Evolutionary conservation across 2,888 invertebrate species (phyloP), one percentile per base, ranked within the genome.

Genomic region (Folsomia manolachei): DNA sequence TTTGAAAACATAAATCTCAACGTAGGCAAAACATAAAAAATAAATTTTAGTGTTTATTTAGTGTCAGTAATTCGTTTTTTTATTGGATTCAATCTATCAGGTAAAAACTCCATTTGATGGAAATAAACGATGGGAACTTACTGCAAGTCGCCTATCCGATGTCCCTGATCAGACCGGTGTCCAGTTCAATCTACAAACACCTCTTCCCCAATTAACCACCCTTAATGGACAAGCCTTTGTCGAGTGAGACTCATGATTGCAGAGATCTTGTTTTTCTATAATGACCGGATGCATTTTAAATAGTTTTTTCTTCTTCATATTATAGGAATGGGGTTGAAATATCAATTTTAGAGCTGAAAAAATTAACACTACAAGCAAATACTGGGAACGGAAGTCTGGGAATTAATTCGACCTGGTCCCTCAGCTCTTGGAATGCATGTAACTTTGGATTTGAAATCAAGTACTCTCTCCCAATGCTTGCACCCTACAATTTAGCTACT

Each of bases 361-460:
- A 71, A 56, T 70, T 74, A 61, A 66, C 70, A 69, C 9, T 81
- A 53, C 72, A 56, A 39, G 76, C 73, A 18, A 69, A 75, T 25
- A 39, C 7, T 39, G 39, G 39, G 4, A 14, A 14, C 4, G 39
- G 39, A 21, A 72, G 74, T n/a, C 62, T 78, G 19, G 51, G 72
- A 9, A 65, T 71, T n/a, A 72, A 75, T 56, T 71, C 76, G 11
- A 75, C 75, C 1, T 80, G 79, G 79, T 26, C 67, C 11, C 61
- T 81, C n/a, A 71, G 71, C 18, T 70, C 69, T 24, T 79, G 79
- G 78, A 78, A 77, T 63, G 71, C 73, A 27, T 79, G 79, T 70
- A 76, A 77, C 51, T 27, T 80, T 14, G 71, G 67, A n/a, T 71
- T 64, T 18, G 78, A 75, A 24, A 71, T 72, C 25, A 79, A 77